Conservation (phyloP, 2,113 vertebrate genomes). For the Garra rufa region DNA sequence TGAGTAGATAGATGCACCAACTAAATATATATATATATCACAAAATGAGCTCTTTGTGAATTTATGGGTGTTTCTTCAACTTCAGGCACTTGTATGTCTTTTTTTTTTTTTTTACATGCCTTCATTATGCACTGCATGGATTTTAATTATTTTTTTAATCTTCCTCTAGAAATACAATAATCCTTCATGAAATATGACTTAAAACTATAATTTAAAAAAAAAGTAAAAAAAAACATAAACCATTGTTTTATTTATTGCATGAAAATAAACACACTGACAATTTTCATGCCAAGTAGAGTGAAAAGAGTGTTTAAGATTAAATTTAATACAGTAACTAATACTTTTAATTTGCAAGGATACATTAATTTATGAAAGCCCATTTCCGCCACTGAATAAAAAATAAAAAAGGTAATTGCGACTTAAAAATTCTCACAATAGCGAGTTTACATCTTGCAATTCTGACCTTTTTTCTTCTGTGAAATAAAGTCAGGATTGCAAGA, state of each 20-base stretch:
- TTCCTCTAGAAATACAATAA: background rate
- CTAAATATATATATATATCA: background rate
- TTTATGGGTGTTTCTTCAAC: background rate
- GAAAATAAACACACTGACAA: background rate
- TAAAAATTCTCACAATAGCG: no score
- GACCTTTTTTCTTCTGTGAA: no score
- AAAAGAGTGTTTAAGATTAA: no score
- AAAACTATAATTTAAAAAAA: background rate
- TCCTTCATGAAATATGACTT: background rate
- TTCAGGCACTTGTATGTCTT: background rate
- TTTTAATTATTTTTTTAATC: background rate
- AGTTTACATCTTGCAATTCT: no score
- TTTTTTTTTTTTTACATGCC: background rate
- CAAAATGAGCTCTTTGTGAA: background rate
- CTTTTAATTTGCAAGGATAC: no score
- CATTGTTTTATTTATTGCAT: background rate
- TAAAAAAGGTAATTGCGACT: no score
- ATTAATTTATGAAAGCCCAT: no score
- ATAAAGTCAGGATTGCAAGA: no score
- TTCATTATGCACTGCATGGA: background rate
- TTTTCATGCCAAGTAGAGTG: no score
- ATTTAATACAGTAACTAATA: no score
- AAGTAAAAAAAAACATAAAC: background rate
- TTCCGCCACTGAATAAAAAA: no score
- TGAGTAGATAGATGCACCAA: constrained; percentile 59